Evolutionary conservation across 2,113 vertebrate genomes (phyloP).

Genomic region (Podilymbus podiceps): DNA sequence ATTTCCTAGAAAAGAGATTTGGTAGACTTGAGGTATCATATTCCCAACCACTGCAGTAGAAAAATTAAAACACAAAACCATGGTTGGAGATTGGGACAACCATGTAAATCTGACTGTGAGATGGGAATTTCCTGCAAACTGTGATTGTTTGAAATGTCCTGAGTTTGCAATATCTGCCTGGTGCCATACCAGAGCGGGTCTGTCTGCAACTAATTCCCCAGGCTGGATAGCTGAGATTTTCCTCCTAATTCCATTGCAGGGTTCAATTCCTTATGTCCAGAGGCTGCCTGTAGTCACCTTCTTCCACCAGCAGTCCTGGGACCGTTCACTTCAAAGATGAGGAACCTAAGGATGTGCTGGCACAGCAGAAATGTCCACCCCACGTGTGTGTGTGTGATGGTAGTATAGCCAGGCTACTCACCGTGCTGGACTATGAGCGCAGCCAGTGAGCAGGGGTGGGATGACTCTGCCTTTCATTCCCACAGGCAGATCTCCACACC

Average conservation of each 20-base stretch:
- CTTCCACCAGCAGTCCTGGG: not conserved
- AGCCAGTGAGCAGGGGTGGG: not conserved
- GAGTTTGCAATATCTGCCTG: not conserved
- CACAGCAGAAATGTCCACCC: not conserved
- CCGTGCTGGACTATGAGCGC: not conserved
- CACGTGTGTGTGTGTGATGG: not conserved
- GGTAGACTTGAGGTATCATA: not conserved
- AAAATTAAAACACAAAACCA: not conserved
- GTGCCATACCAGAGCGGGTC: not conserved
- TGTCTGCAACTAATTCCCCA: not conserved
- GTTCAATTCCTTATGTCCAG: not conserved
- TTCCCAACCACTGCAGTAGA: not conserved
- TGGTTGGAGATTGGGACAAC: not conserved
- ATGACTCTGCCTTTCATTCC: not conserved
- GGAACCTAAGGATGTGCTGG: not conserved
- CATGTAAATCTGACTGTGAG: not conserved
- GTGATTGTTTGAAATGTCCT: not conserved
- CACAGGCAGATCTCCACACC: not conserved
- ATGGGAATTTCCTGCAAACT: not conserved
- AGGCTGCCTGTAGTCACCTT: not conserved
- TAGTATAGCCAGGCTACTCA: not conserved
- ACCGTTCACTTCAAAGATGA: not conserved
- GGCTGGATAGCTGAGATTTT: not conserved
- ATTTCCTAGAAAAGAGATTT: not conserved
- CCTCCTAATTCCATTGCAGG: not conserved